Evolutionary conservation across 2,888 invertebrate species (phyloP).

Genomic region (Danaus chrysippus): DNA sequence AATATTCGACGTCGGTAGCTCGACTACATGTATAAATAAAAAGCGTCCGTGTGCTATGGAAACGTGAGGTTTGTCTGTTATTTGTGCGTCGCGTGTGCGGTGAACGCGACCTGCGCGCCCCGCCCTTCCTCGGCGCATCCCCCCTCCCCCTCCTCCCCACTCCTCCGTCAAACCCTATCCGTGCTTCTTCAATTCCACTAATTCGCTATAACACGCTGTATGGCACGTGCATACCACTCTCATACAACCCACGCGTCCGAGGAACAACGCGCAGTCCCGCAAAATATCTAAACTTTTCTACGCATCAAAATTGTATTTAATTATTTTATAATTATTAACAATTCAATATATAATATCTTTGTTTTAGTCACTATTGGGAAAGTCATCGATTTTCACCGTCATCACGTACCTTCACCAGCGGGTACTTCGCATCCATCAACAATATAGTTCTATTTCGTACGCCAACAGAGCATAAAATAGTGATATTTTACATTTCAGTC

Average conservation of each 20-base stretch:
- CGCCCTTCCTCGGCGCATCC: conserved; percentile 1
- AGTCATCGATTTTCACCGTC: conserved; percentile 55
- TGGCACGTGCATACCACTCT: conserved; percentile 8
- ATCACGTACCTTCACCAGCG: conserved; percentile 47
- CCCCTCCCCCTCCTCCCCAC: background rate
- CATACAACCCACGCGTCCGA: conserved; percentile 3
- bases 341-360: conserved; percentile 59
- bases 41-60: conserved; percentile 71
- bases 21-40: conserved; percentile 75
- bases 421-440: conserved; percentile 62
- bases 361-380: conserved; percentile 60
- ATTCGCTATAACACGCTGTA: background rate
- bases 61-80: conserved; percentile 60
- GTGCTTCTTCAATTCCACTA: background rate
- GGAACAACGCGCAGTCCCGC: conserved; percentile 36
- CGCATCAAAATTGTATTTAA: conserved; percentile 54
- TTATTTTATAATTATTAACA: conserved; percentile 59
- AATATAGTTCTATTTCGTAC: conserved; percentile 71
- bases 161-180: background rate
- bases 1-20: conserved; percentile 65
- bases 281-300: conserved; percentile 48
- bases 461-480: conserved; percentile 79
- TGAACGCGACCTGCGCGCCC: conserved; percentile 31
- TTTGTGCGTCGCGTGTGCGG: conserved; percentile 65
- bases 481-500: conserved; percentile 79